phyloP scores from a whole-genome alignment of 2,113 vertebrate genomes.

The Urocynchramus pylzowi region DNA sequence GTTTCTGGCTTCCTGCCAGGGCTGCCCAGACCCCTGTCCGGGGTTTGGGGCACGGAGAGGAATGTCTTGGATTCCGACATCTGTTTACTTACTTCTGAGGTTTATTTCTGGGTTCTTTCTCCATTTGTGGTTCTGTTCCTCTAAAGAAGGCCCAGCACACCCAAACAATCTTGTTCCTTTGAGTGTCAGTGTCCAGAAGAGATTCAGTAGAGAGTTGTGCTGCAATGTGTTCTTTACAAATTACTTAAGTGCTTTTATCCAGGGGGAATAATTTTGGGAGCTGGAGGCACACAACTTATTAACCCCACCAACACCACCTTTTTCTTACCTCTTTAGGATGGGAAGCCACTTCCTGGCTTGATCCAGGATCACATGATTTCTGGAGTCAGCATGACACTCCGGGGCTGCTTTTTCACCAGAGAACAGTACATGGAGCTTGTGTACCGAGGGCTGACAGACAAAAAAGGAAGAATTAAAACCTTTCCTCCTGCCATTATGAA shows the following conservation, averaged over 20 bases:
- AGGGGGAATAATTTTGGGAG: background rate
- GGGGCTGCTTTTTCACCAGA: conserved; percentile 87
- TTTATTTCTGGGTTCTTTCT: background rate
- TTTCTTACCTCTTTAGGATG: conserved; percentile 78
- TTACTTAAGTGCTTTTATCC: background rate
- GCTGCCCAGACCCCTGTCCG: too few species aligned
- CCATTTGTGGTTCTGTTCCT: background rate
- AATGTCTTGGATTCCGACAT: too few species aligned
- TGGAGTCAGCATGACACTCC: conserved; percentile 91
- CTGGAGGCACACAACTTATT: background rate
- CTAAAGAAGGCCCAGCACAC: background rate
- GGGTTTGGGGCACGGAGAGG: too few species aligned
- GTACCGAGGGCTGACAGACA: conserved; percentile 92
- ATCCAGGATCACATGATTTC: conserved; percentile 99
- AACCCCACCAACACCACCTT: background rate
- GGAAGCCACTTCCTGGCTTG: conserved; percentile 90
- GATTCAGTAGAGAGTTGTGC: background rate
- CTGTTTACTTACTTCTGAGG: background rate
- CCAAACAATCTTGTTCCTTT: background rate
- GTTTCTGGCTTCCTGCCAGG: too few species aligned
- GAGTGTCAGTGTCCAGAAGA: background rate
- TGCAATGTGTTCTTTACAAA: background rate
- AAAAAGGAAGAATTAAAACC: conserved; percentile 79
- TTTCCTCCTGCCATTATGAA: conserved; percentile 86
- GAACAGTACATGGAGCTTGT: conserved; percentile 92